A percentile compares a stretch with the other conserved stretches of the same genome.
These are phyloP conservation scores for Abrostola triplasia DNA, from an alignment of 2,888 invertebrate genomes.

Conservation along the genomic window DNA sequence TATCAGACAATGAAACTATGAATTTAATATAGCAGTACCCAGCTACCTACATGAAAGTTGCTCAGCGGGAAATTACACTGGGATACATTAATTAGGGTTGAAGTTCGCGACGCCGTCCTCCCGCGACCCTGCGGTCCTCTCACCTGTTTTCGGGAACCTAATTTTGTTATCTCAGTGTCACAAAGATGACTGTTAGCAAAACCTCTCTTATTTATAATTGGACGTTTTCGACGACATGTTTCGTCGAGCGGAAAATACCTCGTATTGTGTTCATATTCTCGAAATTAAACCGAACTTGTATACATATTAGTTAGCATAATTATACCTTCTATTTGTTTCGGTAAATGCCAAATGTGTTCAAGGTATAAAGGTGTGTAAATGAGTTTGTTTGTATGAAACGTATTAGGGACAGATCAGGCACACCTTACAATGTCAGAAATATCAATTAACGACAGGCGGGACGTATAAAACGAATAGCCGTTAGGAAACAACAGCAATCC, in stretches of 20 bases:
- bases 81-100: constrained; percentile 67
- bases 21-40: constrained; percentile 66
- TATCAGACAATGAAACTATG: constrained; percentile 61
- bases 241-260: constrained; percentile 11
- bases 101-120: constrained; percentile 57
- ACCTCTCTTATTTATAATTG: constrained; percentile 13
- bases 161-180: constrained; percentile 44
- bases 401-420: constrained; percentile 21
- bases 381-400: constrained; percentile 16
- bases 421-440: constrained; percentile 41
- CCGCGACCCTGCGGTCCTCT: constrained; percentile 40
- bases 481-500: constrained; percentile 69
- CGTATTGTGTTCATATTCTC: neutral
- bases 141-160: constrained; percentile 44
- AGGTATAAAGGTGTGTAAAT: constrained; percentile 3
- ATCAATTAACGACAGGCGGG: constrained; percentile 63
- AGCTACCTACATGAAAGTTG: constrained; percentile 42
- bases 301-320: too few relatives aligned
- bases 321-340: too few relatives aligned
- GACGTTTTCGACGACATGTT: constrained; percentile 7
- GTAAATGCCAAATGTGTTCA: neutral
- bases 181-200: constrained; percentile 32
- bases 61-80: constrained; percentile 58
- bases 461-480: constrained; percentile 66
- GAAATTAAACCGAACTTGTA: too few relatives aligned